Base-by-base conservation (phyloP, 2,888 invertebrate species). In the Lucinisca nassula region DNA sequence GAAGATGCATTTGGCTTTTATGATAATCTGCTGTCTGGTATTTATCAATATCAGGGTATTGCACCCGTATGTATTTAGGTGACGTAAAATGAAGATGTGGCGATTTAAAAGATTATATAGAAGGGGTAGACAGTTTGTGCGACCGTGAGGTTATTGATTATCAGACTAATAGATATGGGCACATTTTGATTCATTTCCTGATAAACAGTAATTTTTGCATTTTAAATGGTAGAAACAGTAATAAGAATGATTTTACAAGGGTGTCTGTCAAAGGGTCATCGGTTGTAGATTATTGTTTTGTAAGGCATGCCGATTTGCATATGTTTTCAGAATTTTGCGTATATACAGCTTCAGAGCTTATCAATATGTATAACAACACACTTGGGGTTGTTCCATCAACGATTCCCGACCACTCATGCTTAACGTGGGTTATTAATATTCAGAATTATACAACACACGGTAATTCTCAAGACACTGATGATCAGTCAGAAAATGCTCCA, bases 201-300 rank as follows among this genome's bases (percentile, higher is more conserved):
- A 80, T 80, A n/a, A 37, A 55, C 10, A 32, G 37, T 27, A 80
- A 55, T 74, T 49, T 73, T 12, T 73, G 80, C 38, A 80, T 80
- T 21, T 38, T 80, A 27, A 80, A 80, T 80, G 80, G 80, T 27
- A n/a, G 74, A 55, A 73, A 80, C 12, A n/a, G 0, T 58, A 17
- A 32, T 27, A 27, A 51, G 27, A 80, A 80, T 37, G 72, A 73
- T 49, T 80, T 73, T 55, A 80, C 80, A 24, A 72, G 4, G 49
- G 80, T 80, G 0, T 80, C 80, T 24, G 14, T 32, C 32, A 45
- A 73, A 30, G 80, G 80, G 6, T 21, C 21, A 37, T 72, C 73
- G 8, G 72, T 80, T 21, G 72, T 80, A 8, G 74, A 80, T 51
- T 73, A 80, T 30, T 80, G 80, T 74, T 30, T 80, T 51, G 38